A percentile compares a stretch with the other conserved stretches of the same genome.
Evolutionary conservation across 2,797 vertebrate species (phyloP).

Genomic region (Syncerus caffer): DNA sequence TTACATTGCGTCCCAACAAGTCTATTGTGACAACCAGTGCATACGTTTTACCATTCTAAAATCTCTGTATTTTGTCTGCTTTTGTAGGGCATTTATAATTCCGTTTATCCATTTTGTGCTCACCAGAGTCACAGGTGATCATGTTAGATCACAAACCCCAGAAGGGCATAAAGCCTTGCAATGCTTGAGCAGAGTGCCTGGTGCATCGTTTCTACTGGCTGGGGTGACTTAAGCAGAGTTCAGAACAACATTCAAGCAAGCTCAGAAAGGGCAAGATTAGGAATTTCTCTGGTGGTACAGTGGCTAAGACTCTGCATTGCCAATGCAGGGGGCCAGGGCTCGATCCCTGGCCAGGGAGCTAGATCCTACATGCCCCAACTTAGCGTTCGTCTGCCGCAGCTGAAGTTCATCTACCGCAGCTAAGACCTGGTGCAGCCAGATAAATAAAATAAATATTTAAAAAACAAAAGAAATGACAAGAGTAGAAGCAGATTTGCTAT

Average conservation of each 20-base stretch:
- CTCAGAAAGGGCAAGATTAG: not conserved
- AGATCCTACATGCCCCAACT: not conserved
- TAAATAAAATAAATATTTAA: not conserved
- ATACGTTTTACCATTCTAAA: not conserved
- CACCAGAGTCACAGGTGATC: not conserved
- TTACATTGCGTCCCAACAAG: not conserved
- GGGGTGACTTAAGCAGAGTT: not conserved
- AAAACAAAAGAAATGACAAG: not conserved
- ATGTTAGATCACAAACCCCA: not conserved
- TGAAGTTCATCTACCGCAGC: not conserved
- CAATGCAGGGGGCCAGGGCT: not conserved
- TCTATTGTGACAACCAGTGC: not conserved
- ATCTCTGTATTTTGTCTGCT: not conserved
- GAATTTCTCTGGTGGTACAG: not conserved
- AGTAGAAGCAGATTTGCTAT: not conserved
- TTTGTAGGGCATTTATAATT: not conserved
- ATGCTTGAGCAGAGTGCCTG: not conserved
- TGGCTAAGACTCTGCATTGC: not conserved
- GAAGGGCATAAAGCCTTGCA: not conserved
- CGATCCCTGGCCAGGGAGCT: not conserved
- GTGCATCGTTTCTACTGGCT: accelerated
- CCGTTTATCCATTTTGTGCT: not conserved
- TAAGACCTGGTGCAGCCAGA: not conserved
- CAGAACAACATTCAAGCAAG: not conserved
- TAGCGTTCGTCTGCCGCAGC: not conserved